Evolutionary conservation across 2,888 invertebrate genomes (phyloP), one percentile per base, ranked within the genome.

Genomic region (Choreutis nemorana): DNA sequence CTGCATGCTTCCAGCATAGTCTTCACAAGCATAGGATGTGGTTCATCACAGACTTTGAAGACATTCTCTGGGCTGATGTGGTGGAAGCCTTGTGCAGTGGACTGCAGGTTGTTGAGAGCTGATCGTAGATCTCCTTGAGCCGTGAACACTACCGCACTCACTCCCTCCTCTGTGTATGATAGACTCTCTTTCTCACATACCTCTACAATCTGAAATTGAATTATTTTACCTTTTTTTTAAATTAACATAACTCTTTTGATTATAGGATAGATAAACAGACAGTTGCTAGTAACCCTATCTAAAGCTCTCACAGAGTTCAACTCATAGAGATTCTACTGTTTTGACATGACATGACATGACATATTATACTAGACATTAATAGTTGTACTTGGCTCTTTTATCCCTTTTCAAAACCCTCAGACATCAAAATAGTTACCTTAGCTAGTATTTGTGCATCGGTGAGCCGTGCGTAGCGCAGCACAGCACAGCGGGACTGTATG

Each of bases 51-150:
- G 6, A 98, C 97, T 32, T 96, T 97, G 62, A 97, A 98, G 11
- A 99, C 99, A 78, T 97, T 94, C 42, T 91, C 90, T 28, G 91
- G 87, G 41, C 88, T 92, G n/a, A 99, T 90, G 50, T 89, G 87
- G 1, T 88, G 90, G 70, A 95, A 97, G 37, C 71, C 71, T 45
- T 96, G 94, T 28, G 88, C 89, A 0, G 95, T 95, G 1, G 95
- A 94, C 70, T 99, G 98, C 30, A 99, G 73, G 81, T 99, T 99
- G 73, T 99, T 99, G 25, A 99, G 80, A 0, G 91, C 98, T 55
- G 99, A 95, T 46, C 99, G 83, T 91, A 99, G 91, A 66, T 99
- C 99, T 1, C 99, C 99, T 72, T 99, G 97, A 0, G 99, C 94
- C 0, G 98, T 98, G 67, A 97, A 99, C 14, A 98, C 90, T 38